Conservation (phyloP, 2,797 vertebrate species). For the Hypotaenidia okinawae region DNA sequence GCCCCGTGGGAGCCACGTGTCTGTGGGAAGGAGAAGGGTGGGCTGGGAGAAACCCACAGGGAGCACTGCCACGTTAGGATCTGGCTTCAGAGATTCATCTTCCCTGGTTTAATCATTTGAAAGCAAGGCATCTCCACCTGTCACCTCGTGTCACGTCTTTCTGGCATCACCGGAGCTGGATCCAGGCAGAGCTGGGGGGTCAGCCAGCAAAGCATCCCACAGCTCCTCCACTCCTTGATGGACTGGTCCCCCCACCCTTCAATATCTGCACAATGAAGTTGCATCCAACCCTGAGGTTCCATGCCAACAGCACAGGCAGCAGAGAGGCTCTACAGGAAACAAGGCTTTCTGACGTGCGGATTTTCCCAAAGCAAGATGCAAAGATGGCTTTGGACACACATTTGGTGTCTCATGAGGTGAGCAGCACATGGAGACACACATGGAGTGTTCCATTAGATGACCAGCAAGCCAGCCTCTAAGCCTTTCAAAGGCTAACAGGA, state of each 20-base stretch:
- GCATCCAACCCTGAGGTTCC: background rate
- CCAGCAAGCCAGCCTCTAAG: background rate
- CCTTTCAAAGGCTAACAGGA: background rate
- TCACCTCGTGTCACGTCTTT: background rate
- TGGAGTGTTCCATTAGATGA: background rate
- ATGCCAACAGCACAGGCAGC: rapidly evolving
- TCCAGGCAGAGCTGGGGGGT: rapidly evolving
- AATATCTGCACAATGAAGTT: background rate
- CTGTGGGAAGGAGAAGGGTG: background rate
- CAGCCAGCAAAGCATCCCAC: background rate
- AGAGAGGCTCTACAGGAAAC: background rate
- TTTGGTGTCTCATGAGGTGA: too few relatives aligned
- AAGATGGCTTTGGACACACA: background rate
- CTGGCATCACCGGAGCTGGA: background rate
- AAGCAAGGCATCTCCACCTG: background rate
- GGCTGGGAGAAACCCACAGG: background rate
- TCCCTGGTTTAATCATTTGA: background rate
- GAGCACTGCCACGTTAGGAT: background rate
- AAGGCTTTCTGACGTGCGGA: background rate
- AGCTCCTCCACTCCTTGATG: background rate
- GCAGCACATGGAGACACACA: rapidly evolving
- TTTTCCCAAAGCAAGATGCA: background rate
- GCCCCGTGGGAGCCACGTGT: rapidly evolving
- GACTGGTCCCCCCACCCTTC: rapidly evolving
- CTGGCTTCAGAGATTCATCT: background rate